Conservation (phyloP, 2,888 invertebrate genomes). For the Erynnis tages region DNA sequence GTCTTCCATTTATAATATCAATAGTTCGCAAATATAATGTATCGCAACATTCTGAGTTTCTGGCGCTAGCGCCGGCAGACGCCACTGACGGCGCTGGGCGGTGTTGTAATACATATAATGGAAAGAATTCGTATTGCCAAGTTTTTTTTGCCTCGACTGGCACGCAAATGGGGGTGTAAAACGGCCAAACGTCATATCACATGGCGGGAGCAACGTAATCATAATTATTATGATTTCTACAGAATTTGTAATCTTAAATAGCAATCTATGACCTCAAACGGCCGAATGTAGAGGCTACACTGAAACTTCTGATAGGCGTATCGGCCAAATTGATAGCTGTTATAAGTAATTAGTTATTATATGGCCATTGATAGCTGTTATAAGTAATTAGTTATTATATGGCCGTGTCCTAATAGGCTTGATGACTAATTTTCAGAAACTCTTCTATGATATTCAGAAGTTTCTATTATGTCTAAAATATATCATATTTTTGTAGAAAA, state of each 20-base stretch:
- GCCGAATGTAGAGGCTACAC: too few relatives aligned
- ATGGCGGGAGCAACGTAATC: slow-evolving; percentile 37
- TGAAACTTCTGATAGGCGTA: too few relatives aligned
- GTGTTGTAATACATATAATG: slow-evolving; percentile 49
- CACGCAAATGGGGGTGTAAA: slow-evolving; percentile 53
- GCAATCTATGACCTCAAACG: slow-evolving; percentile 20
- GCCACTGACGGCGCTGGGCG: slow-evolving; percentile 53
- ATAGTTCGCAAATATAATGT: slow-evolving; percentile 35
- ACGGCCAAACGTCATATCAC: slow-evolving; percentile 45
- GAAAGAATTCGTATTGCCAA: slow-evolving; percentile 57
- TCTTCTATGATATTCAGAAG: too few relatives aligned
- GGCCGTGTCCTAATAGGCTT: too few relatives aligned
- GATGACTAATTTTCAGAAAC: too few relatives aligned
- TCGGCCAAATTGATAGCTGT: too few relatives aligned
- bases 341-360: too few relatives aligned
- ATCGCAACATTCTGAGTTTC: slow-evolving; percentile 19
- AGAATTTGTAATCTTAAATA: slow-evolving; percentile 14
- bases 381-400: too few relatives aligned
- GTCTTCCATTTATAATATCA: slow-evolving; percentile 30
- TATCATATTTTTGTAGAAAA: too few relatives aligned
- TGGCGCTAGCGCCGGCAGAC: slow-evolving; percentile 38
- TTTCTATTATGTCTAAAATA: too few relatives aligned
- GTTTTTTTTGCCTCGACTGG: slow-evolving; percentile 58
- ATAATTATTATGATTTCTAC: slow-evolving; percentile 13
- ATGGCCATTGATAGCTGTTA: too few relatives aligned